Evolutionary conservation across 2,888 invertebrate genomes (phyloP), one percentile per base, ranked within the genome.

Genomic region (Ophion slaviceki): DNA sequence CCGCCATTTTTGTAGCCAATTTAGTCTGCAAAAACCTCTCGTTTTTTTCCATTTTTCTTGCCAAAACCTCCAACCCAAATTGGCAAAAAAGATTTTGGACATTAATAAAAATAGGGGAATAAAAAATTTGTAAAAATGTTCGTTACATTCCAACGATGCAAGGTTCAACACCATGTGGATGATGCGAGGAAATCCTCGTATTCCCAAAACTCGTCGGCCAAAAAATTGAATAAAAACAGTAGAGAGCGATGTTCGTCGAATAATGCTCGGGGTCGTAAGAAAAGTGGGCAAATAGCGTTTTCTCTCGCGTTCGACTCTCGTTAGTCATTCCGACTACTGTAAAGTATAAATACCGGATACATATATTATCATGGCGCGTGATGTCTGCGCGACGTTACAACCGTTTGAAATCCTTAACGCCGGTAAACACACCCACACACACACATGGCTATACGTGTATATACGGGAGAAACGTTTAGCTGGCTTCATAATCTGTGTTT

Each of bases 291-390:
- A 57, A 59, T 45, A 4, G 4, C 47, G 4, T 17, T 72, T 53
- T 64, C 53, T 66, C 75, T 74, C 24, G 40, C 64, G 40, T 32
- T 76, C 53, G 61, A 64, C 71, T 77, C 71, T 47, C 66, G 59
- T 79, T 45, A 28, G 57, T 45, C 59, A 67, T 62, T 66, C 32
- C 64, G n/a, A 40, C 74, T 70, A 81, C 68, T 74, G 77, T 74
- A 11, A 62, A 78, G 71, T 84, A 78, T 76, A 76, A 85, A 85
- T 85, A 85, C 78, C 77, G 84, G 81, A 81, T 78, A 85, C 74
- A 74, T 84, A 77, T 84, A 80, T 85, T 78, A 80, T 53, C 53
- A 67, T 68, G 72, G 84, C 80, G 84, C 80, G 84, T 72, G 80
- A 76, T 84, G 80, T 76, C 80, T 76, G 71, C 80, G 76, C 80